Evolutionary conservation across 2,797 vertebrate species (phyloP), one percentile per base, ranked within the genome.

Genomic region (Micrastur ruficollis): DNA sequence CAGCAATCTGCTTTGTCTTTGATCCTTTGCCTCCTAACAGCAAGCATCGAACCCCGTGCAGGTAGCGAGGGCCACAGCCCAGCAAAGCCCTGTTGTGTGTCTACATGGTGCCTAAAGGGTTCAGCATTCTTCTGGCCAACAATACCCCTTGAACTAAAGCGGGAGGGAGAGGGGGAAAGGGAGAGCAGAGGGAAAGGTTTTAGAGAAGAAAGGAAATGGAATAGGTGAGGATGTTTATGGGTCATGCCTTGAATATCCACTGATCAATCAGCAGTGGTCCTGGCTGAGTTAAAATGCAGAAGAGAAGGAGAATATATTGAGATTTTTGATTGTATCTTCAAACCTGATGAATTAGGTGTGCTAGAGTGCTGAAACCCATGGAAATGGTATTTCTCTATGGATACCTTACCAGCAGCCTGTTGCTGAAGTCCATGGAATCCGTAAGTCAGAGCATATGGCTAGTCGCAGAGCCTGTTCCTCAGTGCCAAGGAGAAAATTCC

Each of bases 371-470:
- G 59, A 90, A 80, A 56, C 21, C 23, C 46, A 74, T 8, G 32
- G 46, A 75, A 75, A 74, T 1, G 1, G 18, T 18, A 59, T 25
- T 81, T 62, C 25, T 73, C 52, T 72, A 67, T 32, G 25, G 25
- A 76, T 52, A 62, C 12, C 36, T 55, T 22, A 89, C 34, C 71
- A 83, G 75, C 7, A 63, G 42, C 15, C 23, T 70, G 31, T 34
- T 87, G 56, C 81, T 74, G 25, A 82, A 91, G 63, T 36, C 55
- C 20, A 29, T 27, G 62, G 42, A 84, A 92, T 27, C 15, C 1
- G 0, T 31, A 26, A 29, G 22, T 32, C 47, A 82, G 42, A 46
- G 42, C 0, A 2, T 19, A 63, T 0, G 2, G 34, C 8, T 36
- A 70, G 26, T 31, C 49, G 58, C 55, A 82, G 5, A 71, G 38